Conservation (phyloP, 2,113 vertebrate species). For the Halcyon malimbica region DNA sequence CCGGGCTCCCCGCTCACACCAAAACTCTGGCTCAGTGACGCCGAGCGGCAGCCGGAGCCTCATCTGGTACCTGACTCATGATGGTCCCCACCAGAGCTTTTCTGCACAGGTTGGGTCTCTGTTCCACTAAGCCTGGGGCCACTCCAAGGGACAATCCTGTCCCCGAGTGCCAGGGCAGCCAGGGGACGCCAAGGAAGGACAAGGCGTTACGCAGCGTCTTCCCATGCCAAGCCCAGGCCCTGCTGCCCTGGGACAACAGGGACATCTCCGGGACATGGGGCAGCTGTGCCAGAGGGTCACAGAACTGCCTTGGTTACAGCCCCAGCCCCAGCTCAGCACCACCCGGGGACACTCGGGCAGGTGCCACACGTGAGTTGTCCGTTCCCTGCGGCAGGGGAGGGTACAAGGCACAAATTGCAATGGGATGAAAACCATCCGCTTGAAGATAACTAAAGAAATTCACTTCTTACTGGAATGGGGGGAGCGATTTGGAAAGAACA, state of each 20-base stretch:
- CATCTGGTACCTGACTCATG: background rate
- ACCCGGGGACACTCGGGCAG: background rate
- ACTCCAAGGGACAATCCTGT: background rate
- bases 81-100: background rate
- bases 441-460: background rate
- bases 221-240: background rate
- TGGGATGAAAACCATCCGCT: background rate
- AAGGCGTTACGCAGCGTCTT: accelerated
- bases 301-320: background rate
- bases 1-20: accelerated
- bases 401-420: constrained; percentile 44
- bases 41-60: accelerated
- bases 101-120: background rate
- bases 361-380: background rate
- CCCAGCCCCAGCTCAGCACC: background rate
- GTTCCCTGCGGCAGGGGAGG: background rate
- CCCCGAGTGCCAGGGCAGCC: accelerated
- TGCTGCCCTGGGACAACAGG: background rate
- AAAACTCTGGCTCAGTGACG: accelerated
- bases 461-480: background rate
- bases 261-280: background rate
- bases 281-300: background rate
- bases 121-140: background rate
- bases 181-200: accelerated
- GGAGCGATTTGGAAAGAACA: background rate